Base-by-base conservation (phyloP, 1,140 invertebrate species). In the Trichoplusia ni region DNA sequence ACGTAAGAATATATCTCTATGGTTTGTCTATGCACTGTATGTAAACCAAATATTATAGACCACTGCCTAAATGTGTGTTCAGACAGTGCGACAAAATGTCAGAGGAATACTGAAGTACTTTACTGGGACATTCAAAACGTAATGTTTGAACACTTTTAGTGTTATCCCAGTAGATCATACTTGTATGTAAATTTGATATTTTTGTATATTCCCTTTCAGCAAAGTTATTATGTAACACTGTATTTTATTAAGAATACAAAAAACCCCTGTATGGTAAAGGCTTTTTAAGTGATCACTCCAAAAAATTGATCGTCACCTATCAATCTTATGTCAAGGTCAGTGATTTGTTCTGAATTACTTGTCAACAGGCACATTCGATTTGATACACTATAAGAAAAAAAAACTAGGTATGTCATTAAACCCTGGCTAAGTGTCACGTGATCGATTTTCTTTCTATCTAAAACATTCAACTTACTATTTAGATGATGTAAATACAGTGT, bases 101-200 rank as follows among this genome's bases (percentile, higher is more conserved):
- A 11, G 3, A 40, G 9, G 7, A 40, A 49, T 49, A 49, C n/a
- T 56, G 19, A 40, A 38, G 0, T 27, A 40, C 40, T 38, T 40
- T 9, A 3, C 21, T 11, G 9, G 8, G 33, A 38, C 19, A 38
- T 38, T 56, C 18, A 16, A 25, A 18, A 25, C 33, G 33, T 13
- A 18, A 16, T 14, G 8, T 16, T 6, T 56, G 33, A 8, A 23
- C 9, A 2, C 35, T 13, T n/a, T 19, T 40, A 25, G 13, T 56
- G 8, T 40, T 56, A n/a, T 38, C 51, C 35, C 51, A 56, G 51
- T 56, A 56, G 33, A 40, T 29, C 40, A 16, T 54, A 29, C 44
- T 8, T 49, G 46, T 38, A 40, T 16, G 51, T 56, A 56, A 38
- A 56, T 56, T 56, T 56, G 33, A 56, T 56, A 56, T 56, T 56